These are phyloP conservation scores for Stegodyphus mimosarum DNA, from an alignment of 1,140 invertebrate species.

Conservation along the genomic window DNA sequence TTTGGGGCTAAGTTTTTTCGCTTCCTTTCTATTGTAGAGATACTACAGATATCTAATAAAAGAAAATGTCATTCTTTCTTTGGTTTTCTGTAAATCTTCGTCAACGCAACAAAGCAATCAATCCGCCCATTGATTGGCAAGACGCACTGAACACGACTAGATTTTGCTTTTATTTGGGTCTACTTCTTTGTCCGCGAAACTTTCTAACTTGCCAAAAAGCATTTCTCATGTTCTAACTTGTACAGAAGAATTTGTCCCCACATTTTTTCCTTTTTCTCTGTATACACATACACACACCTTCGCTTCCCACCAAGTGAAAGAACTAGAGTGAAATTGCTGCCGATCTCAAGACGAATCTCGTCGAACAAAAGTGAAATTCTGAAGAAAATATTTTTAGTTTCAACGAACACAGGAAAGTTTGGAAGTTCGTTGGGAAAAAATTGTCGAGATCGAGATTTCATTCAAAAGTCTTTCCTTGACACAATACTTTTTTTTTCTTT, in stretches of 20 bases:
- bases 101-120: conserved; percentile 19
- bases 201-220: conserved; percentile 23
- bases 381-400: conserved; percentile 24
- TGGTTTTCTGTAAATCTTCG: no score
- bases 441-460: no score
- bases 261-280: neutral
- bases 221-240: conserved; percentile 33
- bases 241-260: conserved; percentile 1
- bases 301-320: conserved; percentile 5
- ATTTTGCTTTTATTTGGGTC: neutral
- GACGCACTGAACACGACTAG: neutral
- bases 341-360: conserved; percentile 10
- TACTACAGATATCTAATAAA: no score
- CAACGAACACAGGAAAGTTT: conserved; percentile 8
- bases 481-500: no score
- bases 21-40: no score
- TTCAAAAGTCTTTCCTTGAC: no score
- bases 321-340: conserved; percentile 23
- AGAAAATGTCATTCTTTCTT: no score
- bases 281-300: neutral
- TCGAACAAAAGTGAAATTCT: conserved; percentile 10
- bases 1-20: no score
- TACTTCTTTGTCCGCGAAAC: conserved; percentile 18
- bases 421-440: neutral
- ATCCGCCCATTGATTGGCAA: conserved; percentile 12